phyloP scores from a whole-genome alignment of 2,888 invertebrate species.

The Nemoura dubitans region DNA sequence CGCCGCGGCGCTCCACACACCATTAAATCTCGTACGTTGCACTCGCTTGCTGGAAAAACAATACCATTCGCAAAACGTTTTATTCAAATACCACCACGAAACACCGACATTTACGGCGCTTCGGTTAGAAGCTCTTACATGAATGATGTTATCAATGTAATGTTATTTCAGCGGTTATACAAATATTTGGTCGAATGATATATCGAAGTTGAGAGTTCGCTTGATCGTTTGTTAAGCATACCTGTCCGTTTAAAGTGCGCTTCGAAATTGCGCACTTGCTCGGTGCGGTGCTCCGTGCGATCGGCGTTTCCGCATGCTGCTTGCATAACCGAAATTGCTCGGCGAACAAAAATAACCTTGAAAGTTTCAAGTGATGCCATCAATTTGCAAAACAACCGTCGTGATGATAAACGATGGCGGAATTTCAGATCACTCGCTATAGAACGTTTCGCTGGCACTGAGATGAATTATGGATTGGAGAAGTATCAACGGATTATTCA shows the following conservation, averaged over 20 bases:
- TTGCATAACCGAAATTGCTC: background rate
- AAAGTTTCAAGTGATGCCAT: background rate
- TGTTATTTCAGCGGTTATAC: background rate
- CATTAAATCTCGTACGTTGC: background rate
- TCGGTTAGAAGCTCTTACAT: too few species aligned
- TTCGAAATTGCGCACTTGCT: background rate
- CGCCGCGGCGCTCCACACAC: background rate
- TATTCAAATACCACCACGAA: background rate
- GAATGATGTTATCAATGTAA: background rate
- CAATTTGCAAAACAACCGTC: background rate
- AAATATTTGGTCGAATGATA: background rate
- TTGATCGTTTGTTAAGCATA: background rate
- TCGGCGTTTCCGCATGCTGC: background rate
- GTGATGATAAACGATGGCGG: background rate
- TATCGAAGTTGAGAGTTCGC: background rate
- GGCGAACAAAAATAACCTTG: background rate
- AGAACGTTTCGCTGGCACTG: background rate
- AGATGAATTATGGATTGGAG: background rate
- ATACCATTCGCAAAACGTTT: background rate
- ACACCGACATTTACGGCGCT: background rate
- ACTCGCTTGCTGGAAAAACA: background rate
- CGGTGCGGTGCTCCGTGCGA: background rate
- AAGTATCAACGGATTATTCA: background rate
- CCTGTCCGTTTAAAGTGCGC: background rate
- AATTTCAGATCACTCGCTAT: background rate